These are phyloP conservation scores for Eretmodus cyanostictus DNA, from an alignment of 2,113 vertebrate species.

Conservation along the genomic window DNA sequence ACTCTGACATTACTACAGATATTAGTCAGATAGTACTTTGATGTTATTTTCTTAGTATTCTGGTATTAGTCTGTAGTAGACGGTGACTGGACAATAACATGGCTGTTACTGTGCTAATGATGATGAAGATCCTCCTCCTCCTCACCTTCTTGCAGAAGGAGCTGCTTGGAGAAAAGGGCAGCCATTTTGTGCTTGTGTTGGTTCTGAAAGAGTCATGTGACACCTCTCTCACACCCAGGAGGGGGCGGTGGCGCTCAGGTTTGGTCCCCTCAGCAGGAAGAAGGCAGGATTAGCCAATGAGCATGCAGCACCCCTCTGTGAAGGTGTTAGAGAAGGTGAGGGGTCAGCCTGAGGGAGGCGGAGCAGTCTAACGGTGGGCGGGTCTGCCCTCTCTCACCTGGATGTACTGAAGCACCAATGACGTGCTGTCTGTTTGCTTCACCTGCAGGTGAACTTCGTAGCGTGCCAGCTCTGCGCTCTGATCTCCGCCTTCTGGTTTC, in stretches of 20 bases:
- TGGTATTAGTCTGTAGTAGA: background rate
- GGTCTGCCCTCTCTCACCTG: background rate
- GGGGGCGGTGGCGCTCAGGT: background rate
- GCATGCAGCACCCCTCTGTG: background rate
- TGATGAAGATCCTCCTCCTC: background rate
- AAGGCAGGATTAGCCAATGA: background rate
- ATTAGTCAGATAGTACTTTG: background rate
- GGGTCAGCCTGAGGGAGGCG: background rate
- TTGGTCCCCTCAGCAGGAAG: background rate
- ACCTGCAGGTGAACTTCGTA: constrained; percentile 90
- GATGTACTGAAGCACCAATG: background rate
- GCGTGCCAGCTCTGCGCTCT: constrained; percentile 92
- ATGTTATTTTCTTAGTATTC: background rate
- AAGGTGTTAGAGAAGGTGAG: background rate
- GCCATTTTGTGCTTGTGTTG: background rate
- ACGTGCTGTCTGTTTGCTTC: background rate
- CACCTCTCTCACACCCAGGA: background rate
- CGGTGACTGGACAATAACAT: background rate
- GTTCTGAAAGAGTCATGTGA: background rate
- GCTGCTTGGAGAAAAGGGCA: background rate
- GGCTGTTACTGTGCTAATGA: background rate
- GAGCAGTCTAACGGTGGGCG: background rate
- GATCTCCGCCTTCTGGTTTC: constrained; percentile 89
- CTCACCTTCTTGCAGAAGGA: background rate
- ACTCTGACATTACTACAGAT: background rate